Evolutionary conservation across 2,888 invertebrate species (phyloP).

Genomic region (Cantharis lateralis): DNA sequence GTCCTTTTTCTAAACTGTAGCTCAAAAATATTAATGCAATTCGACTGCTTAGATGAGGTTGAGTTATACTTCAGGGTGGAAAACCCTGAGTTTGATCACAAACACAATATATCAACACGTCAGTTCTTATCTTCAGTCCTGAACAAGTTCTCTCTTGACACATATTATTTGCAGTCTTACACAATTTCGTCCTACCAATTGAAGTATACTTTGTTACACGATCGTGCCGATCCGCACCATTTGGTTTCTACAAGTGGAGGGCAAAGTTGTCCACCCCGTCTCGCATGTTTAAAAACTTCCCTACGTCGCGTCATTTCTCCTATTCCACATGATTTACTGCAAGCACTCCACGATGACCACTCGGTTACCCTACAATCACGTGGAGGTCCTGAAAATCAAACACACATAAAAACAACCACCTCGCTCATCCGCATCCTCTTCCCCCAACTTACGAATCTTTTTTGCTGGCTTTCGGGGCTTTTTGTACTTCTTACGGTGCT

Average conservation of each 20-base stretch:
- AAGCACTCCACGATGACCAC: slow-evolving; percentile 87
- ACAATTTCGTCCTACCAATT: slow-evolving; percentile 58
- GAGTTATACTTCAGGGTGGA: slow-evolving; percentile 22
- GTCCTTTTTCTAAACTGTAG: slow-evolving; percentile 26
- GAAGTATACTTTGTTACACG: slow-evolving; percentile 68
- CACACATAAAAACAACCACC: not conserved
- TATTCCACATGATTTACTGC: slow-evolving; percentile 88
- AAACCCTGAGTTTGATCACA: slow-evolving; percentile 28
- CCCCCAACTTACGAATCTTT: slow-evolving; percentile 55
- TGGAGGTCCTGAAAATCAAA: slow-evolving; percentile 59
- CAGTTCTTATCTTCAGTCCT: slow-evolving; percentile 23
- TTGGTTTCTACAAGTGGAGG: slow-evolving; percentile 83
- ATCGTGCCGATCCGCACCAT: slow-evolving; percentile 83
- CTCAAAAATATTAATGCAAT: slow-evolving; percentile 21
- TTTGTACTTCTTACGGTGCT: slow-evolving; percentile 54
- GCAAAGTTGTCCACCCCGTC: slow-evolving; percentile 81
- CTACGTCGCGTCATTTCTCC: slow-evolving; percentile 84
- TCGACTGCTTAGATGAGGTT: slow-evolving; percentile 26
- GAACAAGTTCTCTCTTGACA: slow-evolving; percentile 17
- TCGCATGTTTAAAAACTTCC: slow-evolving; percentile 74
- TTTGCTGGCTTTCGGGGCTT: slow-evolving; percentile 52
- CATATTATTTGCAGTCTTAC: slow-evolving; percentile 23
- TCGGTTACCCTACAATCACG: slow-evolving; percentile 83
- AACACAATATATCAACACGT: slow-evolving; percentile 22
- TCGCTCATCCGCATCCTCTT: not conserved